Percentiles rank a stretch among this genome's conserved stretches.
Conservation (phyloP, 1,140 invertebrate genomes). For the Charaxes varanes region DNA sequence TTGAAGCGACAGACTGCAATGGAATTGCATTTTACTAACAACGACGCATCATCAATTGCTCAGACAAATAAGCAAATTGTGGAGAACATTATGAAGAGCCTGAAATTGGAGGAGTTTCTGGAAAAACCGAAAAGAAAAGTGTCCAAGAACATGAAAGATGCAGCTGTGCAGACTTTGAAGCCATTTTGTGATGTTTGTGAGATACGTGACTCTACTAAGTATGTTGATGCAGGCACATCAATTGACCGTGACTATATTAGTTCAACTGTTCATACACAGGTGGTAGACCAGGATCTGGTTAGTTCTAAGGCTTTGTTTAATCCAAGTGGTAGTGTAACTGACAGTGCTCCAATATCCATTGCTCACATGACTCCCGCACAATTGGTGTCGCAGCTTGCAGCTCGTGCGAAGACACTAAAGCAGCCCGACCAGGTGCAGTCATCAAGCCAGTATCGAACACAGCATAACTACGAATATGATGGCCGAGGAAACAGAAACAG, state of each 20-base stretch:
- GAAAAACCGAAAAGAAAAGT: conserved; percentile 34
- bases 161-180: conserved; percentile 47
- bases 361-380: conserved; percentile 63
- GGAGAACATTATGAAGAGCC: conserved; percentile 39
- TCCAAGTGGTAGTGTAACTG: conserved; percentile 39
- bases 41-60: conserved; percentile 16
- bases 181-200: conserved; percentile 57
- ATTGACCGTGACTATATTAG: conserved; percentile 39
- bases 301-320: conserved; percentile 57
- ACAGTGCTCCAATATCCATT: conserved; percentile 50
- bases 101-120: conserved; percentile 45
- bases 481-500: conserved; percentile 20
- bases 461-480: conserved; percentile 34
- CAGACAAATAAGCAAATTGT: conserved; percentile 52
- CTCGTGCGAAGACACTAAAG: conserved; percentile 59
- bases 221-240: conserved; percentile 26
- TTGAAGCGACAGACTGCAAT: conserved; percentile 48
- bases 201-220: conserved; percentile 41
- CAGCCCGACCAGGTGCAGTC: conserved; percentile 31
- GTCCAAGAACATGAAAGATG: conserved; percentile 42
- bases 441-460: conserved; percentile 23
- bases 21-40: conserved; percentile 52
- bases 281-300: conserved; percentile 58
- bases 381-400: conserved; percentile 59
- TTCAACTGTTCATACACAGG: conserved; percentile 51